phyloP scores from a whole-genome alignment of 2,113 vertebrate species.

The Orthochromis malagaraziensis region DNA sequence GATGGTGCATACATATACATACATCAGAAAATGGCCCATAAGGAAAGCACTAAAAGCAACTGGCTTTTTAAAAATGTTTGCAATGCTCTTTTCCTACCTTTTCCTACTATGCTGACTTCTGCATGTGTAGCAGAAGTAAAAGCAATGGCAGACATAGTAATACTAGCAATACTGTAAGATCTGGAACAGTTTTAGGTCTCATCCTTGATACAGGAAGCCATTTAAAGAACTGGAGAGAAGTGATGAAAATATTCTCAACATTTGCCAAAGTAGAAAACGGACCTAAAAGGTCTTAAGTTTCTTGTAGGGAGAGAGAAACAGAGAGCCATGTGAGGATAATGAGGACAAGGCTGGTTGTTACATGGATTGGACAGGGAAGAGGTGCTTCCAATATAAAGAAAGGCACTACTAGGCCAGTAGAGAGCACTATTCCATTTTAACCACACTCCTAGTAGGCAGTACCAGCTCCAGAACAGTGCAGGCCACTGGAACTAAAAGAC shows the following conservation, averaged over 20 bases:
- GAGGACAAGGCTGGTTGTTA: conserved; percentile 14
- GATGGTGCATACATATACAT: conserved; percentile 13
- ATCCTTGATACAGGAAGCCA: not conserved
- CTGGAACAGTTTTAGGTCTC: not conserved
- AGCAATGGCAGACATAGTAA: not conserved
- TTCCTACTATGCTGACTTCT: not conserved
- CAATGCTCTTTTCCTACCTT: not conserved
- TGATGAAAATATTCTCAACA: conserved; percentile 8
- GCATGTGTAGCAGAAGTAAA: not conserved
- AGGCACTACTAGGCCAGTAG: conserved; percentile 43
- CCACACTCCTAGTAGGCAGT: not conserved
- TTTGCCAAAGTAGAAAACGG: not conserved
- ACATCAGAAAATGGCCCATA: not conserved
- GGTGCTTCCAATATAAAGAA: conserved; percentile 1
- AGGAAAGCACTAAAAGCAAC: not conserved
- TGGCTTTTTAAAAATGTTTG: not conserved
- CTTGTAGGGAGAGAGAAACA: not conserved
- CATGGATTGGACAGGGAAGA: conserved; percentile 29
- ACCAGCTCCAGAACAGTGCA: not conserved
- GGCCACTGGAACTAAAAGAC: not conserved
- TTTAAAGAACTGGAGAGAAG: not conserved
- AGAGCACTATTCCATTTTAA: conserved; percentile 63
- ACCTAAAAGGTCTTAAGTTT: conserved; percentile 18
- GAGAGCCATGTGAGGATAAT: conserved; percentile 20
- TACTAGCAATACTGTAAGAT: not conserved